Evolutionary conservation across 2,888 invertebrate species (phyloP), one percentile per base, ranked within the genome.

Genomic region (Ectemnius continuus): DNA sequence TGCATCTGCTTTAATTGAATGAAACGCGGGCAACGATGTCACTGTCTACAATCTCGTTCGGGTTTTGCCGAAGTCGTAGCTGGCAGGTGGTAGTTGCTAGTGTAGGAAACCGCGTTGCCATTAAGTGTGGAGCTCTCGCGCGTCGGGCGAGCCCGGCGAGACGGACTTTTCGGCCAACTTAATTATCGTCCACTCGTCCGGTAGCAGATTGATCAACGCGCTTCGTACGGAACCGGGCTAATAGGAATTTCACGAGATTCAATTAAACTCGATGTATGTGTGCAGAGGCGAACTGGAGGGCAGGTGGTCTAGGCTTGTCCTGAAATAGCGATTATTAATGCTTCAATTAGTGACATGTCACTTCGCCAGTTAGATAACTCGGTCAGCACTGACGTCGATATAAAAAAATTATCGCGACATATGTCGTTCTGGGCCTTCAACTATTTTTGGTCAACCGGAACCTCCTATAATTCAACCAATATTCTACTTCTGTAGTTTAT

Each of bases 121-220:
- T 81, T 78, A 83, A 75, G 73, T 62, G 68, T 70, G 67, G 70
- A 74, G 68, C 72, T 64, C 71, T 52, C 75, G 71, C 75, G 71
- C 61, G 56, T 73, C 71, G 69, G 66, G 65, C 68, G 66, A 23
- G 23, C 23, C 23, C 23, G 23, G 23, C 3, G 23, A 78, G 82
- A 79, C 79, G 79, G 81, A 85, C 83, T 83, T 84, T 84, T 75
- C 82, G 77, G 78, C 74, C 79, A 85, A 84, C 82, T 80, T 80
- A 85, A 84, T 84, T 84, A 84, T 84, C 79, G 70, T 67, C 67
- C 73, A 75, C 80, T 82, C 76, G 74, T 77, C 76, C 8, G 8
- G 36, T 11, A 78, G 73, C 74, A 73, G 81, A 82, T 82, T 84
- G 81, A 84, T 84, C 85, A 82, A 73, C 67, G 76, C 73, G 71